phyloP scores from a whole-genome alignment of 2,888 invertebrate species.

The Agriopis aurantiaria region DNA sequence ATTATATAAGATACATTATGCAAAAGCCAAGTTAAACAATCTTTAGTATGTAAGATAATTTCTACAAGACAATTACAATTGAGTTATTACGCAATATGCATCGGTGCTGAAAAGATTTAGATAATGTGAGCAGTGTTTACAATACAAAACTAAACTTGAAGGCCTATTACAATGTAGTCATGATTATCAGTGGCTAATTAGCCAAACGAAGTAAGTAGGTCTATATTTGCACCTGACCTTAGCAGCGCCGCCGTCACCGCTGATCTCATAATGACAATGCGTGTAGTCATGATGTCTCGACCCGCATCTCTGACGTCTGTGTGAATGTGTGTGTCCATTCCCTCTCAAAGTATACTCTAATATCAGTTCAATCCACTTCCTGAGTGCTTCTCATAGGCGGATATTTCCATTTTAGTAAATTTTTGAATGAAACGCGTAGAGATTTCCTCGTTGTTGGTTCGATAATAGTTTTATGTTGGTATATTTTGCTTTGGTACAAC shows the following conservation, averaged over 20 bases:
- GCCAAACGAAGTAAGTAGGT: slow-evolving; percentile 32
- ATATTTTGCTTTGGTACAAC: not conserved
- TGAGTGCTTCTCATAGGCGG: slow-evolving; percentile 25
- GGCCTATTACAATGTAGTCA: slow-evolving; percentile 5
- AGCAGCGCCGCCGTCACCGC: slow-evolving; percentile 41
- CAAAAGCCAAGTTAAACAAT: not conserved
- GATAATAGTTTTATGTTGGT: not conserved
- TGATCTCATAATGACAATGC: slow-evolving; percentile 48
- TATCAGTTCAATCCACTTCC: slow-evolving; percentile 25
- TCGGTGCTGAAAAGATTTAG: not conserved
- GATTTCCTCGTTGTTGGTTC: slow-evolving; percentile 19
- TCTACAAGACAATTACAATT: not conserved
- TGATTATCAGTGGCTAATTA: slow-evolving; percentile 28
- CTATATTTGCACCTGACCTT: slow-evolving; percentile 43
- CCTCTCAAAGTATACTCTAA: slow-evolving; percentile 11
- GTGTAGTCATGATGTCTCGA: slow-evolving; percentile 38
- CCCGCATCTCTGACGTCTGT: slow-evolving; percentile 39
- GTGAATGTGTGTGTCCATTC: slow-evolving; percentile 26
- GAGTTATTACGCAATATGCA: not conserved
- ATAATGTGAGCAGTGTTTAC: not conserved
- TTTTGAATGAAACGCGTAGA: slow-evolving; percentile 29
- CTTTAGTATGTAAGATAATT: not conserved
- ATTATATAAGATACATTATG: not conserved
- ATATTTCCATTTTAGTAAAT: slow-evolving; percentile 20
- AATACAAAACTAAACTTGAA: slow-evolving; percentile 3